Evolutionary conservation across 1,140 invertebrate species (phyloP), one percentile per base, ranked within the genome.

Genomic region (Pseudomyrmex gracilis): DNA sequence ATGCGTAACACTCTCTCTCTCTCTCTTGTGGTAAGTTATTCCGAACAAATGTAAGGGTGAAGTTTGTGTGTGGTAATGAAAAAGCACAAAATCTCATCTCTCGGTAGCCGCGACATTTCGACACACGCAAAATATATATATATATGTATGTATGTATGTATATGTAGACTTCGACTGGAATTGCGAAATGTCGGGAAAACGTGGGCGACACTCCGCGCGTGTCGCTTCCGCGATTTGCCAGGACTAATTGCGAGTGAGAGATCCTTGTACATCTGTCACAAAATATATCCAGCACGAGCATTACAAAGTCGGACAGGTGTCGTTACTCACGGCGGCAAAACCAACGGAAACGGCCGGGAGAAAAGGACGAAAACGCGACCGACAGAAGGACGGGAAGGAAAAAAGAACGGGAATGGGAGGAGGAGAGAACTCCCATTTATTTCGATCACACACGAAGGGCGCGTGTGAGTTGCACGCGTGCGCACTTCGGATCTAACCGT

Each of bases 291-390:
- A 58, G 58, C 76, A 71, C 22, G 55, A 73, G 22, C 73, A 73
- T 83, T 84, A 86, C 58, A 77, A 55, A 34, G 13, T 51, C 47
- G 58, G 85, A 87, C 85, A 77, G 78, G 67, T 78, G 73, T 87
- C 86, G 86, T 87, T 87, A 86, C 47, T 87, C 85, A 60, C 67
- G 47, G 17, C 49, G 34, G 77, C 47, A 73, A 66, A 82, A 82
- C 78, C 68, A 61, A 71, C 55, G 76, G 55, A 58, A 74, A 66
- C 43, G 70, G 15, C 20, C 43, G 60, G 47, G 51, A 83, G 58
- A 66, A 73, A 66, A 76, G 49, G 60, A 76, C 43, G 45, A 61
- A 49, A 43, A 43, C 47, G 55, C n/a, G 74, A 55, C 43, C 34
- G 49, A 17, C 61, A 34, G 53, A 71, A 34, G 53, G 45, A 9